Evolutionary conservation across 2,888 invertebrate species (phyloP), one percentile per base, ranked within the genome.

Genomic region (Tineola bisselliella): DNA sequence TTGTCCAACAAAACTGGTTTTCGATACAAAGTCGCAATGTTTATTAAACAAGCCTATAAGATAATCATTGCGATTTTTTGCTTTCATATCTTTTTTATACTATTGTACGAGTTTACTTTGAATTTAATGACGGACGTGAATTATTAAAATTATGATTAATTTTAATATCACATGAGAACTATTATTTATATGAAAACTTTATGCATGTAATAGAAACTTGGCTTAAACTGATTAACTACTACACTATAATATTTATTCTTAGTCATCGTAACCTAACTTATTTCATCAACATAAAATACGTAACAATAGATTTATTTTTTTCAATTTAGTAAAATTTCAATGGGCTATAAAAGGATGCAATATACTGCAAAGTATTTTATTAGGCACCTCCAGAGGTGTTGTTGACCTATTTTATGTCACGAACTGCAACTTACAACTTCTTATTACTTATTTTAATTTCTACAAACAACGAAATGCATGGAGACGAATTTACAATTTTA

Each of bases 21-120:
- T 68, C 38, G 61, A 68, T 68, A 72, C 84, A 82, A 70, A 80
- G 83, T 84, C 83, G 80, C 83, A 76, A 81, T 84, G 83, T 87
- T 86, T 86, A 84, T 84, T 83, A 84, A 84, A 54, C 54, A 54
- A 25, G 25, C 8, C 25, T 19, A 25, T 54, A 54, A 48, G 48
- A 48, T 48, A 48, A 48, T 48, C 48, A 48, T 48, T 48, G 48
- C 48, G n/a, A 15, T 48, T 48, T 48, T 48, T 38, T 15, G 15
- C n/a, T 3, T 48, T 8, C n/a, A 12, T 13, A 3, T 10, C 48
- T 48, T n/a, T n/a, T n/a, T 48, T 48, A n/a, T 48, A n/a, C 15
- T 15, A 48, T 48, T 38, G 38, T 38, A 38, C 10, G 38, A 2
- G 38, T 38, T 38, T 48, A 17, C 15, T 10, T 48, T 48, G 17